Base-by-base conservation (phyloP, 2,888 invertebrate genomes). In the Timema cristinae region DNA sequence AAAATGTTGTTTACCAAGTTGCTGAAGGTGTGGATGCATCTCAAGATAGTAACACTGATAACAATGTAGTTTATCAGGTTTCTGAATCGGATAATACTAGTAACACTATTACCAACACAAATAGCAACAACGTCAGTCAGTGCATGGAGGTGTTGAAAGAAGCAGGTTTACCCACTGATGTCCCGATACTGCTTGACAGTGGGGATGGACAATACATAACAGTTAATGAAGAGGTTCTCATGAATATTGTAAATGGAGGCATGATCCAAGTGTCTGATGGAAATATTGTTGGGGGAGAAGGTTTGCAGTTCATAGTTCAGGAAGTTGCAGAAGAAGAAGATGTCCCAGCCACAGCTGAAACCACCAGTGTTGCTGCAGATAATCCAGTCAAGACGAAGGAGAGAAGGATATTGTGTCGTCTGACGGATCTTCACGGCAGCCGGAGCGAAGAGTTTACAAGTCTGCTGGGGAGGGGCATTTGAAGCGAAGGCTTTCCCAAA, bases 201-300 rank as follows among this genome's bases (percentile, higher is more conserved):
- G 87, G 86, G 48, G 88, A 89, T 76, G 89, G 89, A 0, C 87
- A 87, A 50, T 88, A 87, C 77, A 86, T 89, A 0, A 87, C 87
- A 73, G 86, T 89, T 1, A 88, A 87, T 73, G 89, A 88, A 79
- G 88, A 89, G 76, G 86, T 88, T 50, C 81, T 89, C 50, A 78
- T 75, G 75, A 76, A 73, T 50, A 76, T 75, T 49, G 74, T 74
- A 13, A 73, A 75, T 72, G 75, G 76, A 68, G 77, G 77, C 72
- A 71, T 76, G 63, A 69, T 76, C 10, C 76, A 76, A 66, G 73
- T 73, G n/a, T 59, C 71, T 13, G 73, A 73, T 59, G 73, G 73
- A 49, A 73, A 71, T 49, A 66, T 73, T 67, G 70, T 73, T 5
- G 69, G 71, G n/a, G 73, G 71, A 13, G 71, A 73, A 50, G 69